These are phyloP conservation scores for Brachypterus glaber DNA, from an alignment of 2,888 invertebrate genomes.

Conservation along the genomic window DNA sequence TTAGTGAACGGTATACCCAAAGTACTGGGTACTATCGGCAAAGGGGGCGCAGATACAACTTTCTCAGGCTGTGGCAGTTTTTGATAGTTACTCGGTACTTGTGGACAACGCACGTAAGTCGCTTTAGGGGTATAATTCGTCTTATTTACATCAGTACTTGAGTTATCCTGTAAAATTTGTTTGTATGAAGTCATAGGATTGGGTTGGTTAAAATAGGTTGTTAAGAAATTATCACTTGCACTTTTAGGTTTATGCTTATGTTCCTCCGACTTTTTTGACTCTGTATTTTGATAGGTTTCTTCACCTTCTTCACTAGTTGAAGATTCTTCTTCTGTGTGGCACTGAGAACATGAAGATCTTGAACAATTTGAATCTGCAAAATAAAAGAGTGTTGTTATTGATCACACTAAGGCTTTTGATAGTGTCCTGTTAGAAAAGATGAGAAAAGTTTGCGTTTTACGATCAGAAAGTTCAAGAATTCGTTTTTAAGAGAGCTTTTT, in stretches of 20 bases:
- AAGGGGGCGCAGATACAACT: constrained; percentile 20
- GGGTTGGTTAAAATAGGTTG: constrained; percentile 39
- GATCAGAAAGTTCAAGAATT: not conserved
- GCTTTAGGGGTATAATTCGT: constrained; percentile 25
- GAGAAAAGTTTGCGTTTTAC: no score
- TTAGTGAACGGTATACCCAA: constrained; percentile 19
- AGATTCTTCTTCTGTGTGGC: constrained; percentile 42
- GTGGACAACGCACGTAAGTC: constrained; percentile 32
- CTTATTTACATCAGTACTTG: constrained; percentile 25
- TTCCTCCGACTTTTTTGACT: not conserved
- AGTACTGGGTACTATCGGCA: constrained; percentile 22
- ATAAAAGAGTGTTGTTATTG: not conserved
- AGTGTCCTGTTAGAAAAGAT: no score
- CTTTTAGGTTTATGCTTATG: constrained; percentile 20
- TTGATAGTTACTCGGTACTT: constrained; percentile 29
- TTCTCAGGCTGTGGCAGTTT: constrained; percentile 25
- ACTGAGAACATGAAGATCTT: constrained; percentile 59
- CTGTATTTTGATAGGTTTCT: not conserved
- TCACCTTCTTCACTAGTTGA: constrained; percentile 28
- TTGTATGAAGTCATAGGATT: constrained; percentile 38
- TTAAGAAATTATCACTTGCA: constrained; percentile 31
- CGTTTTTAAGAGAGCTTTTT: not conserved
- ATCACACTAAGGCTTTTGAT: no score
- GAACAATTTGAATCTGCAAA: constrained; percentile 60
- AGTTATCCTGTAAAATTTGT: constrained; percentile 18